phyloP scores from a whole-genome alignment of 1,140 invertebrate species.

The Ceratina australensis region DNA sequence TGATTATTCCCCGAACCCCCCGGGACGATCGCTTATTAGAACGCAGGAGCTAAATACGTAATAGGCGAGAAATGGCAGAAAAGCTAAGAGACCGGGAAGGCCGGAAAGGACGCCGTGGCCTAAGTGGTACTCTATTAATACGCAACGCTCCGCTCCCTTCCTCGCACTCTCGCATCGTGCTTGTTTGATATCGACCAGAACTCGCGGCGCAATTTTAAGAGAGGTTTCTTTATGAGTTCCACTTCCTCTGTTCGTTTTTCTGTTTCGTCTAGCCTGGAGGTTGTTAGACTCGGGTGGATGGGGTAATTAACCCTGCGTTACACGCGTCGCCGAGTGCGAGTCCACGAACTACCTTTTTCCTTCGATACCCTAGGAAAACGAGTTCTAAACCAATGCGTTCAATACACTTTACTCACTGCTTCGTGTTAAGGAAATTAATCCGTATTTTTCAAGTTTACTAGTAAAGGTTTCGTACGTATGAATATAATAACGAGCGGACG shows the following conservation, averaged over 20 bases:
- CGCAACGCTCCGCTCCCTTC: not conserved
- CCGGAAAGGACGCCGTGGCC: not conserved
- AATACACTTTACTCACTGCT: no score
- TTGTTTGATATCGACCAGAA: not conserved
- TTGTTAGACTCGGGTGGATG: not conserved
- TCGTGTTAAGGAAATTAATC: no score
- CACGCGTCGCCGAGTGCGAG: no score
- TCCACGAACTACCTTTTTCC: no score
- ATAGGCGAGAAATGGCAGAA: slow-evolving; percentile 29
- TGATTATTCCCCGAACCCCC: slow-evolving; percentile 36
- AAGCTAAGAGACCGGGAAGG: slow-evolving; percentile 8
- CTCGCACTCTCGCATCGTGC: not conserved
- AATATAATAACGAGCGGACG: no score
- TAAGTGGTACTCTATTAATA: slow-evolving; percentile 22
- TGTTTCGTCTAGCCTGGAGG: not conserved
- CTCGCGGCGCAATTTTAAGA: not conserved
- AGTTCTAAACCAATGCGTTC: no score
- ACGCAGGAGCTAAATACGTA: slow-evolving; percentile 22
- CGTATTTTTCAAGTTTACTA: no score
- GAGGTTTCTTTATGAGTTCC: not conserved
- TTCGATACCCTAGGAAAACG: no score
- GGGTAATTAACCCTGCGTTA: not conserved
- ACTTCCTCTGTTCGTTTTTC: not conserved
- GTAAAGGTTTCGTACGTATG: no score
- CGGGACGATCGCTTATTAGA: slow-evolving; percentile 40